Evolutionary conservation across 2,797 vertebrate genomes (phyloP).

Genomic region (Meda fulgida): DNA sequence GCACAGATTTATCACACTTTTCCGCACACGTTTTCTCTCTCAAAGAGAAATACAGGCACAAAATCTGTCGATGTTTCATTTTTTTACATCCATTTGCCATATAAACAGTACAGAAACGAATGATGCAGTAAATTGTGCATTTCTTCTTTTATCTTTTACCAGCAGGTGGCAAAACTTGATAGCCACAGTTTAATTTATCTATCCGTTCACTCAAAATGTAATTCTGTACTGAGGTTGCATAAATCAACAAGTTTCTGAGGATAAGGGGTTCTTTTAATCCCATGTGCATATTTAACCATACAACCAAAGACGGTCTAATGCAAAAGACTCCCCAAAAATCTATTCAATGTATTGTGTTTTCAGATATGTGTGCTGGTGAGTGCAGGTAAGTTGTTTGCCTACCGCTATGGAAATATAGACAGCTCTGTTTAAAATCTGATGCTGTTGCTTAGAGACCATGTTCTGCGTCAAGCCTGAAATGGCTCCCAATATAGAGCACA

Average conservation of each 20-base stretch:
- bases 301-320: background rate
- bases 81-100: background rate
- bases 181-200: background rate
- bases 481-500: conserved; percentile 54
- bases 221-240: background rate
- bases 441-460: conserved; percentile 61
- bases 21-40: background rate
- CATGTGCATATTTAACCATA: background rate
- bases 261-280: background rate
- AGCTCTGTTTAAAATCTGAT: conserved; percentile 44
- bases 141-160: background rate
- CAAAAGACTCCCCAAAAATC: background rate
- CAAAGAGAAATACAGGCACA: background rate
- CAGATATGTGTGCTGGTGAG: conserved; percentile 11
- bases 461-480: conserved; percentile 53
- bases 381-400: conserved; percentile 42
- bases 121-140: too few relatives aligned
- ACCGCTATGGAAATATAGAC: conserved; percentile 41
- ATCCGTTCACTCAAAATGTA: background rate
- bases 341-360: background rate
- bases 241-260: conserved; percentile 3
- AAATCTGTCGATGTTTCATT: background rate
- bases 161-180: background rate
- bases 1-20: conserved; percentile 42
- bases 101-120: background rate